phyloP scores from a whole-genome alignment of 2,888 invertebrate species.

The Phoenoteleia sp. region DNA sequence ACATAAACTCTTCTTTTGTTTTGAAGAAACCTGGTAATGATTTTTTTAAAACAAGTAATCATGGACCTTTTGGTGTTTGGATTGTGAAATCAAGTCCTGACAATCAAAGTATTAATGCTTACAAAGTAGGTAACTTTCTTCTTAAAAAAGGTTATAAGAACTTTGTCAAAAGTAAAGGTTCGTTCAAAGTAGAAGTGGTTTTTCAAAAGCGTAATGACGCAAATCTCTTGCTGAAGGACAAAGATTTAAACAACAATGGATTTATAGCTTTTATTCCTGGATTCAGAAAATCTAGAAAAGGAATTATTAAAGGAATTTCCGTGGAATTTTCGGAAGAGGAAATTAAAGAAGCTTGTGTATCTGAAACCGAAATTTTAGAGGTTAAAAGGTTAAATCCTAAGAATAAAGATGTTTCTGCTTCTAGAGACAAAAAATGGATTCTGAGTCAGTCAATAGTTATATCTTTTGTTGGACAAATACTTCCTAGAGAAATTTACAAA shows the following conservation, averaged over 20 bases:
- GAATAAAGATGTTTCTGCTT: background rate
- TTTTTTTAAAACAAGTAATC: too few relatives aligned
- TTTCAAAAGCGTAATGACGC: too few relatives aligned
- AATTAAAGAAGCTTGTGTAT: background rate
- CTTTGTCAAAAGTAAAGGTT: too few relatives aligned
- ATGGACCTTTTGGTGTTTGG: too few relatives aligned
- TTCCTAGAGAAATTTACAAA: constrained; percentile 30
- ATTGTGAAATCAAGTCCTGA: too few relatives aligned
- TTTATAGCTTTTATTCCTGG: constrained; percentile 14
- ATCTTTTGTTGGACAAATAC: constrained; percentile 26
- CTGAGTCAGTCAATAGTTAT: constrained; percentile 9
- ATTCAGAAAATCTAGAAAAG: constrained; percentile 8
- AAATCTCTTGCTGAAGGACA: background rate
- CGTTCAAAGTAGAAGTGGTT: too few relatives aligned
- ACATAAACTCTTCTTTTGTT: too few relatives aligned
- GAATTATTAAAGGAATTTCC: background rate
- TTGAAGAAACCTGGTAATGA: too few relatives aligned
- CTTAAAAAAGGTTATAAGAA: too few relatives aligned
- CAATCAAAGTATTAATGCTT: too few relatives aligned
- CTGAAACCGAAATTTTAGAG: background rate
- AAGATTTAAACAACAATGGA: background rate
- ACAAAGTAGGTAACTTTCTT: too few relatives aligned
- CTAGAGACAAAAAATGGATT: constrained; percentile 25
- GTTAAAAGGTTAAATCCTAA: constrained; percentile 19
- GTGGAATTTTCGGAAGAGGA: background rate